Base-by-base conservation (phyloP, 2,113 vertebrate species). In the Brachyhypopomus occidentalis region DNA sequence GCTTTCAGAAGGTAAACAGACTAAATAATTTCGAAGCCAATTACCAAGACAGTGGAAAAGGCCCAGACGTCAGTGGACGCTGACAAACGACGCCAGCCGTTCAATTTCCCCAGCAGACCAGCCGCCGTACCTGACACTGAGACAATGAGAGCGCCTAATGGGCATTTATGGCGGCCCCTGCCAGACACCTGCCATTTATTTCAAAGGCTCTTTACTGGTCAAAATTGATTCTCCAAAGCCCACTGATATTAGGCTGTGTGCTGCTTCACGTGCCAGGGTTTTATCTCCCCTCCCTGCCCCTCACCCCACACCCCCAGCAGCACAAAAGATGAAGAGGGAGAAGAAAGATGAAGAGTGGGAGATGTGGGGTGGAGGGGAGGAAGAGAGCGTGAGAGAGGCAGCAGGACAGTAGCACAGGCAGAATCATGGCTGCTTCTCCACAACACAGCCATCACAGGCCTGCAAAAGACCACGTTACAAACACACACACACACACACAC, bases 141-240 rank as follows among this genome's bases (percentile, higher is more conserved):
- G 92, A 93, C 91, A 91, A 91, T 90, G 85, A 89, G 88, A 87
- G 83, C 66, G 89, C 78, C 89, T 92, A 92, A 93, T 92, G 89
- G 86, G 85, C 88, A 93, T 94, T 92, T 91, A 91, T 90, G 89
- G 76, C 59, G 87, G 86, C 83, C 87, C 84, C 80, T 82, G 82
- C 82, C 80, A 83, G 82, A 84, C 81, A 64, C 77, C 87, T 80
- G 83, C 88, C 81, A 91, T 93, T 91, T 91, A 88, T 91, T 91
- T 89, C 82, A 69, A 80, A 74, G 79, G 83, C 77, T 78, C 73
- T 88, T 87, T 87, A 84, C 87, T 77, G 85, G 85, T 84, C 83
- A 87, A 88, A 86, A 89, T 84, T 86, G 83, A 86, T 86, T 88
- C 81, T 76, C 73, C 36, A 62, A 85, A 77, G 81, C 81, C 79